These are phyloP conservation scores for Leptestheria dahalacensis DNA, from an alignment of 1,140 invertebrate species.

Conservation along the genomic window DNA sequence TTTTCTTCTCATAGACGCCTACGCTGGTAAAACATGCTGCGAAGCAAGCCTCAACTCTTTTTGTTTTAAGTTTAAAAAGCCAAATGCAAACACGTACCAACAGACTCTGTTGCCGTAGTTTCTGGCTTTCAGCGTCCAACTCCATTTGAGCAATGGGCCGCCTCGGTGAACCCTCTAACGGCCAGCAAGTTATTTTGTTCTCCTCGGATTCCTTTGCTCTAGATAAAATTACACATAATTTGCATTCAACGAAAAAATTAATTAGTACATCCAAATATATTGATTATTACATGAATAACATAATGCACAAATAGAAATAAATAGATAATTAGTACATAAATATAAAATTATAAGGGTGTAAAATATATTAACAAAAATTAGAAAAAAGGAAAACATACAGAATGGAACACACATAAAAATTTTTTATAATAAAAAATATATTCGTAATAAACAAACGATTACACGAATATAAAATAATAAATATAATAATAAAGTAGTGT, in stretches of 20 bases:
- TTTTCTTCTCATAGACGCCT: no score
- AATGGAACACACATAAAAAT: no score
- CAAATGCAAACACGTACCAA: constrained; percentile 5
- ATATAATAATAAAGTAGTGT: no score
- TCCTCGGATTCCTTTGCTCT: constrained; percentile 60
- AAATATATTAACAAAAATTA: no score
- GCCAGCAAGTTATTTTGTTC: constrained; percentile 62
- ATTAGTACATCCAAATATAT: constrained; percentile 3
- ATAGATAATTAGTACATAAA: not conserved
- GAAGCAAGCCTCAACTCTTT: not conserved
- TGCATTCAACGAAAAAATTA: no score
- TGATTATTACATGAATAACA: no score
- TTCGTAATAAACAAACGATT: no score
- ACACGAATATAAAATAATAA: no score
- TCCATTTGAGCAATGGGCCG: constrained; percentile 56
- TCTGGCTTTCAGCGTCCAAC: constrained; percentile 53
- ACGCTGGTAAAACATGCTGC: constrained; percentile 10
- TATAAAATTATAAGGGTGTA: no score
- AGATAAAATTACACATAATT: constrained; percentile 17
- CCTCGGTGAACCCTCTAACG: constrained; percentile 47
- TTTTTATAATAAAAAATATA: no score
- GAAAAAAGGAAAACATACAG: no score
- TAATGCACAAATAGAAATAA: not conserved
- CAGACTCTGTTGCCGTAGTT: constrained; percentile 40
- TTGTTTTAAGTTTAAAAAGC: constrained; percentile 11